Base-by-base conservation (phyloP, 2,113 vertebrate genomes). In the Gymnocephalus cernua region DNA sequence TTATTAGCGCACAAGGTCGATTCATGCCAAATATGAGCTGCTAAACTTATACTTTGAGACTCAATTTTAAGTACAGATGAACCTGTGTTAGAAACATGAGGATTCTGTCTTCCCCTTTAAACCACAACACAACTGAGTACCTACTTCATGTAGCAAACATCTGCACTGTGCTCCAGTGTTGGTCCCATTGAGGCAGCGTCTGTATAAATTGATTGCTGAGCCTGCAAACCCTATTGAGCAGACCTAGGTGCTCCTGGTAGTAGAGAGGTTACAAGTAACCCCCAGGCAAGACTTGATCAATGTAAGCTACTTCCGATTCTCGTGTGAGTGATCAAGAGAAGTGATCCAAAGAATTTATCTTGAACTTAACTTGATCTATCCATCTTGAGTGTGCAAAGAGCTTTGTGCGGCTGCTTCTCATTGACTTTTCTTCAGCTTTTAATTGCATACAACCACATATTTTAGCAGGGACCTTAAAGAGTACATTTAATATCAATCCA, bases 281-380 rank as follows among this genome's bases (percentile, higher is more conserved):
- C 71, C 0, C 5, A 21, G 65, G 80, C 82, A 71, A 67, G 29
- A 14, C 66, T 71, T 71, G 62, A 92, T 92, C 91, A 88, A 88
- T 90, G 62, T 6, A 4, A 65, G 79, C 69, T 35, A 15, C 71
- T 75, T 88, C 67, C 15, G 29, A 48, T 76, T 76, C 74, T 61
- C n/a, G n/a, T 56, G 56, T 19, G 44, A 78, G 63, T 83, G 85
- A 91, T 87, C 80, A 83, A 70, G 84, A 75, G 67, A 88, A 86
- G 79, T 65, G 78, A 91, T 86, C 79, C 76, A 50, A 88, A n/a
- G n/a, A n/a, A n/a, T n/a, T n/a, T n/a, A n/a, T n/a, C n/a, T n/a
- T n/a, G n/a, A n/a, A n/a, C n/a, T n/a, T n/a, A n/a, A n/a, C n/a
- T n/a, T 29, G 29, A 29, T 29, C 29, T 29, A 29, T 29, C 29